Evolutionary conservation across 1,140 invertebrate genomes (phyloP), one percentile per base, ranked within the genome.

Genomic region (Psilanteris sp.): DNA sequence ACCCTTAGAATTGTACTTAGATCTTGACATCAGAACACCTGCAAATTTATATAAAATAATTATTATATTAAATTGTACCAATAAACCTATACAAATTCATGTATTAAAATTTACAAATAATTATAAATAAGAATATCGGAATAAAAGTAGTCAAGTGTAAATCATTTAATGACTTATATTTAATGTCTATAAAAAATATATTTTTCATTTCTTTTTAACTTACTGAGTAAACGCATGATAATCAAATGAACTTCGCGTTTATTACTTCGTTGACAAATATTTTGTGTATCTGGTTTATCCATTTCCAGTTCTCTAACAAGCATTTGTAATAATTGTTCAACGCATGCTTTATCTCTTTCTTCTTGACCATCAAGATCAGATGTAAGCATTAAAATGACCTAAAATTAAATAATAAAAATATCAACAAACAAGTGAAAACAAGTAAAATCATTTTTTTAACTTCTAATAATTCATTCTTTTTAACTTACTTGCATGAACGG

Each of bases 311-410:
- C 94, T 7, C 91, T 90, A 0, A 97, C 91, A 0, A 97, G 85
- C 0, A 93, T 90, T 27, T 91, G 90, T 0, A 98, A 89, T 4
- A 98, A 87, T 4, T 90, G 90, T 68, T 96, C 93, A 0, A 98
- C 88, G 16, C 94, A 94, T 0, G 90, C 89, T 73, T 92, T 91
- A 78, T 97, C 96, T 32, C 92, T 91, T 72, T 96, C 95, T 7
- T 94, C 92, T 79, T 92, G 92, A 2, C 93, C 93, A 86, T 97
- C 96, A 4, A 98, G 89, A 87, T 98, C 96, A 31, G 93, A 93
- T 2, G 96, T 96, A 16, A 98, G 88, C 93, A 98, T 97, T 3
- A 98, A 89, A 2, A 98, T 89, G 2, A 96, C 94, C 93, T 95
- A 75, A 2, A 26, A 29, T n/a, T n/a, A n/a, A n/a, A n/a, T n/a